phyloP scores from a whole-genome alignment of 2,888 invertebrate genomes.

The Cyrtodaria siliqua region DNA sequence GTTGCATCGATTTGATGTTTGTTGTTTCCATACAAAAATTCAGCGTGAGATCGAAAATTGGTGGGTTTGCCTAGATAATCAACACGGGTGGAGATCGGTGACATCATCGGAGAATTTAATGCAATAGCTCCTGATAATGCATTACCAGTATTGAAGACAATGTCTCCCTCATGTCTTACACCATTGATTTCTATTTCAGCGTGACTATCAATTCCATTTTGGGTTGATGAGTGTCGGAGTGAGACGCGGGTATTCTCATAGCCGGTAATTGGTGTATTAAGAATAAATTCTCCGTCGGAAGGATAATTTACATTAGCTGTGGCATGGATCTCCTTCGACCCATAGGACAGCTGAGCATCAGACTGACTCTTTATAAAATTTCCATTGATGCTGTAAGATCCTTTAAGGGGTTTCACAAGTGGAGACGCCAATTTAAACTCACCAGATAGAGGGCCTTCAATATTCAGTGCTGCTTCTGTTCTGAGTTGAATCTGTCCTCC shows the following conservation, averaged over 20 bases:
- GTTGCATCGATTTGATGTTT: not conserved
- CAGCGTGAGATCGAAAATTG: not conserved
- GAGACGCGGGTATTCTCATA: constrained; percentile 20
- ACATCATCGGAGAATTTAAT: not conserved
- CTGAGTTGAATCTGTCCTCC: constrained; percentile 20
- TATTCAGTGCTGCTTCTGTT: constrained; percentile 19
- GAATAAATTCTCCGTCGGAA: not conserved
- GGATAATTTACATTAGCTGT: not conserved
- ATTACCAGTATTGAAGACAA: not conserved
- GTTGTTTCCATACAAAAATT: not conserved
- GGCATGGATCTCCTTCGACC: not conserved
- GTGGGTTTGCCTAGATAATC: no score
- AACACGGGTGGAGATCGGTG: constrained; percentile 3
- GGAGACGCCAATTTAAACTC: constrained; percentile 41
- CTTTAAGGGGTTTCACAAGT: constrained; percentile 24
- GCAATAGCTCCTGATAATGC: not conserved
- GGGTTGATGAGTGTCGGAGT: not conserved
- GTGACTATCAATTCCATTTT: constrained; percentile 14
- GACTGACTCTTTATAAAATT: not conserved
- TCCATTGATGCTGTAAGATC: constrained; percentile 32
- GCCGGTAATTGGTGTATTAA: constrained; percentile 27
- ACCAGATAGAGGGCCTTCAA: constrained; percentile 26
- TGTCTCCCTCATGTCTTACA: constrained; percentile 2
- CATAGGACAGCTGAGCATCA: not conserved
- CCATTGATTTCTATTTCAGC: constrained; percentile 1